These are phyloP conservation scores for Anagyrus pseudococci DNA, from an alignment of 2,888 invertebrate genomes.

Conservation along the genomic window DNA sequence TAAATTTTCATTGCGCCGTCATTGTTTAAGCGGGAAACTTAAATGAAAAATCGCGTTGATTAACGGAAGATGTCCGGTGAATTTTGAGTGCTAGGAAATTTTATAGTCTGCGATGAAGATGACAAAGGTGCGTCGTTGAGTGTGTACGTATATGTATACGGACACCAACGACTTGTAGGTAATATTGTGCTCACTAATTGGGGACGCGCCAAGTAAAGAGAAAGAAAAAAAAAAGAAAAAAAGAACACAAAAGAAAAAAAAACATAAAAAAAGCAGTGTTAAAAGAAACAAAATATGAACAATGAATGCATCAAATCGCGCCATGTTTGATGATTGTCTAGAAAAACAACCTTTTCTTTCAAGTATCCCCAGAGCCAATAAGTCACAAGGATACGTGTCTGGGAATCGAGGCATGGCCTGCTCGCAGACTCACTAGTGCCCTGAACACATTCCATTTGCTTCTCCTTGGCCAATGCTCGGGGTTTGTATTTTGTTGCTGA, in stretches of 20 bases:
- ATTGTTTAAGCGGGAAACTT: too few relatives aligned
- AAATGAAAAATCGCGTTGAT: too few relatives aligned
- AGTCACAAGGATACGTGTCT: constrained; percentile 55
- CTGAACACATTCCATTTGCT: constrained; percentile 56
- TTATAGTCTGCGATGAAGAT: too few relatives aligned
- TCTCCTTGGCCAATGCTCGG: constrained; percentile 56
- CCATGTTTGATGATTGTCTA: constrained; percentile 54
- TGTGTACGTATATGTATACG: too few relatives aligned
- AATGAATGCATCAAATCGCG: constrained; percentile 53
- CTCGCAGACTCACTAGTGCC: constrained; percentile 56
- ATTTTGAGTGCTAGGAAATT: too few relatives aligned
- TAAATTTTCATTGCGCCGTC: too few relatives aligned
- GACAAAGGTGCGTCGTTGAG: too few relatives aligned
- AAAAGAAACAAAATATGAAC: constrained; percentile 39
- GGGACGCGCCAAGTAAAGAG: constrained; percentile 21
- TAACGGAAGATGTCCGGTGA: too few relatives aligned
- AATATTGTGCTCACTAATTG: constrained; percentile 31
- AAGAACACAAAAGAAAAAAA: neutral
- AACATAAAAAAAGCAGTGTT: constrained; percentile 1
- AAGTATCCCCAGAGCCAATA: constrained; percentile 56
- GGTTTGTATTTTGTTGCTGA: constrained; percentile 57
- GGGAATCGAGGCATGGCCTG: constrained; percentile 56
- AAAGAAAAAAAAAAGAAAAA: neutral
- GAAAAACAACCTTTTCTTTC: constrained; percentile 55
- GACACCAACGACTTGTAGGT: too few relatives aligned